Base-by-base conservation (phyloP, 2,888 invertebrate genomes). In the Drosophila austrosaltans region DNA sequence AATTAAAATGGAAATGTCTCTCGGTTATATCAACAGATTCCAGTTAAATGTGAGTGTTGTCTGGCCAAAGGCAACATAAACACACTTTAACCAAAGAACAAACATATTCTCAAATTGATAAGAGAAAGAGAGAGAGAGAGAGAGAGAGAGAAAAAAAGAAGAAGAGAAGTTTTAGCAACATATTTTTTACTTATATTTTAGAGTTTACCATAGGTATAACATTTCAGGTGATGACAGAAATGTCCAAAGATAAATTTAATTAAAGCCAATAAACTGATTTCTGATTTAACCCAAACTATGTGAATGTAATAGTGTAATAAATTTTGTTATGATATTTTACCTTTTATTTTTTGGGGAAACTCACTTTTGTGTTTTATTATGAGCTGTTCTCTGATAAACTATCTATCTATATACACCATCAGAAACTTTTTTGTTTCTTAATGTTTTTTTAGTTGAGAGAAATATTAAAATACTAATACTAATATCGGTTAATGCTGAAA, bases 1-100 rank as follows among this genome's bases (percentile, higher is more conserved):
- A 48, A 48, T 48, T 48, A 48, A 48, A 48, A 48, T 48, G 25
- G 48, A 48, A 48, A 48, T 48, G 48, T 48, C 48, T 48, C 48
- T 48, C 22, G 36, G 36, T 36, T 36, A 36, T 36, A 36, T 36
- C 25, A 48, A 48, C 48, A 48, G 48, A 48, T 48, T 48, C 48
- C 10, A 48, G 48, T 48, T 48, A 25, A 48, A 48, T 48, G 48
- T 48, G 22, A 48, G 48, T 48, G 48, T 48, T 48, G 48, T 12
- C 48, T 48, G 48, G 25, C 48, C 48, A 48, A 25, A 48, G 48
- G 48, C 48, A 48, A 48, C 48, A 48, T 7, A 48, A 48, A 48
- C 48, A 48, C 48, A 48, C 48, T 48, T 48, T 25, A 48, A 48
- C 48, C 48, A 48, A 48, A 48, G 12, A 48, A 25, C 48, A 48